Evolutionary conservation across 2,113 vertebrate genomes (phyloP).

Genomic region (Megatriorchis doriae): DNA sequence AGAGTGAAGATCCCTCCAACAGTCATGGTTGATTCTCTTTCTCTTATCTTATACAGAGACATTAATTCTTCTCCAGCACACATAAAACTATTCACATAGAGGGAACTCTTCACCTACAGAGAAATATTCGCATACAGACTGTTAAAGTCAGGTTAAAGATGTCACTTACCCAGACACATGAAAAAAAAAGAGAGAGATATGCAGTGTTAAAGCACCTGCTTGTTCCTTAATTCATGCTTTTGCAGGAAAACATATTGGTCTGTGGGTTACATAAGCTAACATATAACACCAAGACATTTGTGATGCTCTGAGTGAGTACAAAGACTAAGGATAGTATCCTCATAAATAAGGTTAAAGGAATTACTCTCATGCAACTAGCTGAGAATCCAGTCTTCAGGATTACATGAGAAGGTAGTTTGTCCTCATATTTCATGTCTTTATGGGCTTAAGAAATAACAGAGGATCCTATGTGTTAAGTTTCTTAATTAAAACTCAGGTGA

Average conservation of each 20-base stretch:
- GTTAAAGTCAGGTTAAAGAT: constrained; percentile 43
- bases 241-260: constrained; percentile 45
- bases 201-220: constrained; percentile 40
- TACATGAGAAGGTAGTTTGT: background rate
- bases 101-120: constrained; percentile 45
- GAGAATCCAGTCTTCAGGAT: background rate
- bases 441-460: background rate
- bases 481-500: background rate
- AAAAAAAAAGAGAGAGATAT: background rate
- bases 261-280: constrained; percentile 40
- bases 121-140: constrained; percentile 14
- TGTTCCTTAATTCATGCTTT: constrained; percentile 42
- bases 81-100: constrained; percentile 25
- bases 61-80: constrained; percentile 42
- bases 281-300: constrained; percentile 49
- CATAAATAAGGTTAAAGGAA: constrained; percentile 26
- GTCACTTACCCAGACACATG: constrained; percentile 6
- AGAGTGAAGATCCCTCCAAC: constrained; percentile 36
- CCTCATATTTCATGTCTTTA: background rate
- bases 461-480: background rate
- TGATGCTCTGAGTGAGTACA: background rate
- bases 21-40: constrained; percentile 27
- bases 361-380: background rate
- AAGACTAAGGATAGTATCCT: constrained; percentile 41
- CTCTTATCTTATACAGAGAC: constrained; percentile 30